These are phyloP conservation scores for Sebastes steindachneri DNA, from an alignment of 2,797 vertebrate species.

Conservation along the genomic window DNA sequence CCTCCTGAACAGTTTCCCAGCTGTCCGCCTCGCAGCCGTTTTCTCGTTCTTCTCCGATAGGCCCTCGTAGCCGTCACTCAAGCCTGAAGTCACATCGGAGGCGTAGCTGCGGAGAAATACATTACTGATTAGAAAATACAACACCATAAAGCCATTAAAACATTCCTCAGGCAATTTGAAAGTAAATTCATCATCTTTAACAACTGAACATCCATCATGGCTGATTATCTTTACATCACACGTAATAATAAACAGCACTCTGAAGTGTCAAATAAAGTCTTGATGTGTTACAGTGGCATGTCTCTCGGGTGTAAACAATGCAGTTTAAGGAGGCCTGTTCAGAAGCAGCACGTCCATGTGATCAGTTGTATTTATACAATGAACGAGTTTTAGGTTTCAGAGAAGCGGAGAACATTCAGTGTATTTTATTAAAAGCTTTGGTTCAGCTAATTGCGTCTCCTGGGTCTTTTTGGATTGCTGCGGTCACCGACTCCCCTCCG, in stretches of 20 bases:
- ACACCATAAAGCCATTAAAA: not conserved
- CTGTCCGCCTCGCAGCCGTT: slow-evolving; percentile 74
- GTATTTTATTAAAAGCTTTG: slow-evolving; percentile 55
- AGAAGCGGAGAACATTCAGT: slow-evolving; percentile 49
- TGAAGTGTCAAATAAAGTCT: slow-evolving; percentile 17
- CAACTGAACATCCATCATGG: not conserved
- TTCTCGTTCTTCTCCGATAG: slow-evolving; percentile 81
- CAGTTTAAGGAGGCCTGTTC: not conserved
- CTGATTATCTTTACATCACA: not conserved
- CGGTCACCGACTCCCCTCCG: not conserved
- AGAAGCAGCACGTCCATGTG: not conserved
- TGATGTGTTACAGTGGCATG: slow-evolving; percentile 15
- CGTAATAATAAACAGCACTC: slow-evolving; percentile 33
- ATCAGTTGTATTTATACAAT: slow-evolving; percentile 26
- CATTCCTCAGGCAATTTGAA: slow-evolving; percentile 5
- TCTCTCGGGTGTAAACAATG: slow-evolving; percentile 14
- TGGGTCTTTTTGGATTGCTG: slow-evolving; percentile 59
- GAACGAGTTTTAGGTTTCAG: slow-evolving; percentile 38
- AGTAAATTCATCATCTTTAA: slow-evolving; percentile 5
- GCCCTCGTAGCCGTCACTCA: slow-evolving; percentile 92
- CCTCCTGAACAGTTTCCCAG: slow-evolving; percentile 87
- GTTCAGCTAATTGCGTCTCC: slow-evolving; percentile 74
- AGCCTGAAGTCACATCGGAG: slow-evolving; percentile 91
- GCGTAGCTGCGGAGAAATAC: slow-evolving; percentile 83
- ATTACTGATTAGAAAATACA: not conserved